Conservation (phyloP, 2,797 vertebrate genomes). For the Decapterus maruadsi region DNA sequence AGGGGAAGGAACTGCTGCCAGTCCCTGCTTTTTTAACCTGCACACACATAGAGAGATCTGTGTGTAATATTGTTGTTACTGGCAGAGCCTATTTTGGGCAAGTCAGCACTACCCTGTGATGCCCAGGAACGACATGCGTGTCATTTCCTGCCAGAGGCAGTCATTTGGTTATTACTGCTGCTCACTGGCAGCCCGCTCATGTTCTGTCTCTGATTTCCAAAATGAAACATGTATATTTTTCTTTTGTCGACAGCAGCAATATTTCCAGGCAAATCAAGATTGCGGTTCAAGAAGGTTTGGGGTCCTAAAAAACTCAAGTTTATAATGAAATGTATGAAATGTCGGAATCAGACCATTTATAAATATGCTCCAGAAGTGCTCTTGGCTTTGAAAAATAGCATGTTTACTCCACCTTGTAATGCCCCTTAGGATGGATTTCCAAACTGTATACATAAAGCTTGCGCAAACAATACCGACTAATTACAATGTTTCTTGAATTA, state of each 20-base stretch:
- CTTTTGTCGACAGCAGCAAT: constrained; percentile 78
- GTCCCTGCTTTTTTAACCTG: constrained; percentile 66
- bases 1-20: constrained; percentile 74
- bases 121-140: constrained; percentile 80
- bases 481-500: constrained; percentile 84
- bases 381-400: constrained; percentile 79
- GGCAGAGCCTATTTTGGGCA: constrained; percentile 74
- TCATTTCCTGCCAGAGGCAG: constrained; percentile 83
- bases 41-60: constrained; percentile 73
- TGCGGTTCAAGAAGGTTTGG: constrained; percentile 59
- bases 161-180: constrained; percentile 78
- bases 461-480: constrained; percentile 81
- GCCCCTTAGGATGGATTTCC: constrained; percentile 78
- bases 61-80: constrained; percentile 80
- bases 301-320: constrained; percentile 64
- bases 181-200: constrained; percentile 70
- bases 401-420: constrained; percentile 78
- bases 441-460: constrained; percentile 80
- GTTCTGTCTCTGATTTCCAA: constrained; percentile 79
- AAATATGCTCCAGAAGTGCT: constrained; percentile 72
- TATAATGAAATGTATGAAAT: constrained; percentile 76
- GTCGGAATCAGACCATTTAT: constrained; percentile 74
- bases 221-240: constrained; percentile 84
- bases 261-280: constrained; percentile 81
- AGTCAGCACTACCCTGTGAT: constrained; percentile 76